These are phyloP conservation scores for Cydia splendana DNA, from an alignment of 1,140 invertebrate species.

Conservation along the genomic window DNA sequence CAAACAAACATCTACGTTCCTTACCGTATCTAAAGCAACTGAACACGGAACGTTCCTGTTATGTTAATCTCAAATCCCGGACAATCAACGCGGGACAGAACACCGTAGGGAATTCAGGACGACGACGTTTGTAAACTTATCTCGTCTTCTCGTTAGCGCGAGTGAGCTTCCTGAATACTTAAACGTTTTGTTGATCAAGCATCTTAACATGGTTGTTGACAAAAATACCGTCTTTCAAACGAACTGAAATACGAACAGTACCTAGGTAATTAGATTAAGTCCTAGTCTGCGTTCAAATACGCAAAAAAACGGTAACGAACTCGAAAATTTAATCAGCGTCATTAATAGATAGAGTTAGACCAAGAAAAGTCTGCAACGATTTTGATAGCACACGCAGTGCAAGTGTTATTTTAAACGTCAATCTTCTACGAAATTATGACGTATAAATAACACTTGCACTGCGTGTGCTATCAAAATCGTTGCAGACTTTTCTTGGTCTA, in stretches of 20 bases:
- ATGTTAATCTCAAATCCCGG: conserved; percentile 70
- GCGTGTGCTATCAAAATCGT: too few species aligned
- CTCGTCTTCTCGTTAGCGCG: conserved; percentile 72
- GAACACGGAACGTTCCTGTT: conserved; percentile 52
- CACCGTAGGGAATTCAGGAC: conserved; percentile 63
- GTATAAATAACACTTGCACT: too few species aligned
- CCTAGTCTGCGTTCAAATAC: neutral
- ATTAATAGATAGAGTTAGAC: conserved; percentile 34
- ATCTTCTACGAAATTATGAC: too few species aligned
- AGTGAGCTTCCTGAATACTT: conserved; percentile 69
- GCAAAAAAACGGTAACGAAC: too few species aligned
- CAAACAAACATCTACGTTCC: conserved; percentile 53
- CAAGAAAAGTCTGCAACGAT: too few species aligned
- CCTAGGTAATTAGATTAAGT: too few species aligned
- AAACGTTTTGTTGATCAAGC: conserved; percentile 73
- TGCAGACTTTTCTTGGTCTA: too few species aligned
- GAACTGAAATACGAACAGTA: conserved; percentile 36
- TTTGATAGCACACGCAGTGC: too few species aligned
- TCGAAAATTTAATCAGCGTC: conserved; percentile 19
- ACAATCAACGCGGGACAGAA: conserved; percentile 68
- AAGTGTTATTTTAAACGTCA: too few species aligned
- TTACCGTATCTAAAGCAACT: conserved; percentile 21
- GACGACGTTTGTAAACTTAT: conserved; percentile 74
- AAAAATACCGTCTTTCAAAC: conserved; percentile 48
- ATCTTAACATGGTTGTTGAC: conserved; percentile 61